Conservation (phyloP, 2,888 invertebrate species). For the Pseudococcus viburni region DNA sequence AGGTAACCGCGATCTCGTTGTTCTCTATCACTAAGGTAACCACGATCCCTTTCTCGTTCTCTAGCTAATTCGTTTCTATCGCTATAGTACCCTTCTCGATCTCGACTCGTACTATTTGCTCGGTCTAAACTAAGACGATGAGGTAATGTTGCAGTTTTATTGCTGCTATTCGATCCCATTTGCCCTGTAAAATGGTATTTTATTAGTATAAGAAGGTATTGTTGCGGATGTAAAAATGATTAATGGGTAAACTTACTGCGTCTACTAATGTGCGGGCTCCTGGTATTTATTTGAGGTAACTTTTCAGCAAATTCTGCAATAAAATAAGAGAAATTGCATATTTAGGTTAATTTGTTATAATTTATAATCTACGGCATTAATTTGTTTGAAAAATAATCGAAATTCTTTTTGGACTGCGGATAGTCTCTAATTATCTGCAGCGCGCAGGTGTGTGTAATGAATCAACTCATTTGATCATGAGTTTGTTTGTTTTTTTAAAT, state of each 20-base stretch:
- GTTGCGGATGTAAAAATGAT: background rate
- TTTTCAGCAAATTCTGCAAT: constrained; percentile 87
- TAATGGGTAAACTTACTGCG: constrained; percentile 80
- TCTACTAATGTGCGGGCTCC: constrained; percentile 87
- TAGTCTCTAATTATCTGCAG: too few relatives aligned
- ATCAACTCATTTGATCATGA: too few relatives aligned
- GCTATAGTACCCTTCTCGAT: constrained; percentile 88
- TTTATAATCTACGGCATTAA: too few relatives aligned
- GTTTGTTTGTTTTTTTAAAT: too few relatives aligned
- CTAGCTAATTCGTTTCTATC: constrained; percentile 88
- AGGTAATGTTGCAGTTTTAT: constrained; percentile 87
- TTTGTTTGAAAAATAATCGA: too few relatives aligned
- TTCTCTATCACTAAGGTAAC: constrained; percentile 68
- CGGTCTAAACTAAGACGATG: constrained; percentile 79
- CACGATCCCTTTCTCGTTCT: constrained; percentile 80
- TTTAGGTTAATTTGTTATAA: too few relatives aligned
- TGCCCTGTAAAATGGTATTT: constrained; percentile 71
- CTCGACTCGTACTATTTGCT: constrained; percentile 71
- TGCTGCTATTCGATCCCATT: constrained; percentile 78
- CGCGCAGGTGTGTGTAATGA: too few relatives aligned
- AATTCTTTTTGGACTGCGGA: too few relatives aligned
- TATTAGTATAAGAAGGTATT: background rate
- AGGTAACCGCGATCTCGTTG: constrained; percentile 77
- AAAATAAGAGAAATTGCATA: constrained; percentile 23
- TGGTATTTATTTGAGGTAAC: constrained; percentile 85